phyloP scores from a whole-genome alignment of 2,113 vertebrate genomes.

The Nicator chloris region DNA sequence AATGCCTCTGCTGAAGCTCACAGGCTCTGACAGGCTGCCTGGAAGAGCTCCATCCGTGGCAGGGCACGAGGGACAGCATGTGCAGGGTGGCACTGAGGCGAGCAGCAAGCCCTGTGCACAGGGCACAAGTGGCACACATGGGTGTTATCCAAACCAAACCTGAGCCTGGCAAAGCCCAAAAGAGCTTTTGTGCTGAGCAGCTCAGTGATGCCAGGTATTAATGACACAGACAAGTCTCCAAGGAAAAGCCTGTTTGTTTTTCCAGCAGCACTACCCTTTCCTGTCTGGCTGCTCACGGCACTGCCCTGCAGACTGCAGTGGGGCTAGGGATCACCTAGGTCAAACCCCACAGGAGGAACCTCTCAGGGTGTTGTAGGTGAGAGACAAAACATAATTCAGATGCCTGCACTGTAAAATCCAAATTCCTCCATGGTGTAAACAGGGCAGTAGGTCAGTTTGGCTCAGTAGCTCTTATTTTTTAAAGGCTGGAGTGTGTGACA shows the following conservation, averaged over 20 bases:
- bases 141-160: background rate
- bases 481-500: background rate
- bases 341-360: background rate
- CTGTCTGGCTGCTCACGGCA: background rate
- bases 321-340: background rate
- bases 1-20: background rate
- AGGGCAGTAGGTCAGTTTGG: background rate
- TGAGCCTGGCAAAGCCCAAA: background rate
- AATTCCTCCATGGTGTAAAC: background rate
- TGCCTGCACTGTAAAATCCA: background rate
- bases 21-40: background rate
- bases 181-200: background rate
- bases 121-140: background rate
- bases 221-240: background rate
- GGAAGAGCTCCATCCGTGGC: background rate
- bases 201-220: background rate
- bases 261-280: background rate
- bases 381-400: background rate
- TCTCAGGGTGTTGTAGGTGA: background rate
- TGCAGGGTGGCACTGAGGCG: background rate
- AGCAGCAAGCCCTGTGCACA: background rate
- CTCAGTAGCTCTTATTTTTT: background rate
- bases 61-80: background rate
- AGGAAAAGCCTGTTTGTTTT: background rate
- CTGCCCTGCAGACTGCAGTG: background rate